Percentiles rank a stretch among this genome's conserved stretches.
phyloP scores from a whole-genome alignment of 2,797 vertebrate genomes.

The Scolopax rusticola region DNA sequence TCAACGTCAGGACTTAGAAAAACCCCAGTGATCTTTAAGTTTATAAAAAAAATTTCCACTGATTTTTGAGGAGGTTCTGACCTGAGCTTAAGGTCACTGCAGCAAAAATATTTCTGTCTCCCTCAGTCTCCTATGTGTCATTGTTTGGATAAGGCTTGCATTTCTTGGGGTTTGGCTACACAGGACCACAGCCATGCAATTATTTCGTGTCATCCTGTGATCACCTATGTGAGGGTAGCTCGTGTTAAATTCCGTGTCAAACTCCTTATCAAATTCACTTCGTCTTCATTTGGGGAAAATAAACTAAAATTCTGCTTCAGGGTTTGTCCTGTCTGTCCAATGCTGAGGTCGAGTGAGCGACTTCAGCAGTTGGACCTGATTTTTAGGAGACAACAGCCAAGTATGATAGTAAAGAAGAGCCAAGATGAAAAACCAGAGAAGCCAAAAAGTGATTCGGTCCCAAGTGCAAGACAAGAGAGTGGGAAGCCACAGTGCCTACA shows the following conservation, averaged over 20 bases:
- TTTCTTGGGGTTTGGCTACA: not conserved
- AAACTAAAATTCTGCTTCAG: not conserved
- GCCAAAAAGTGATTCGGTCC: slow-evolving; percentile 29
- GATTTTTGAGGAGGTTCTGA: not conserved
- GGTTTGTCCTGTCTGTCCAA: not conserved
- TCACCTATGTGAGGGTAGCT: not conserved
- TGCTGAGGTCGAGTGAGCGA: not conserved
- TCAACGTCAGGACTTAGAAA: not conserved
- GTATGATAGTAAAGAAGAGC: not conserved
- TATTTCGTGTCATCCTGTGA: fast-evolving
- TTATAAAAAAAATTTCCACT: not conserved
- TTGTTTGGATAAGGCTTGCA: not conserved
- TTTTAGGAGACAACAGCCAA: not conserved
- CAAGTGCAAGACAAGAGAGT: not conserved
- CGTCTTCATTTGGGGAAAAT: not conserved
- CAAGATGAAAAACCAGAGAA: not conserved
- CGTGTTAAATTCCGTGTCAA: not conserved
- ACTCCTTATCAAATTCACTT: not conserved
- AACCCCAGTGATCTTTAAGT: not conserved
- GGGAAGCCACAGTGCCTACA: slow-evolving; percentile 17
- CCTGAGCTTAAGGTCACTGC: not conserved
- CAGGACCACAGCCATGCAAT: not conserved
- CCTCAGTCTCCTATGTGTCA: not conserved
- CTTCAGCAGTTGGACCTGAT: not conserved
- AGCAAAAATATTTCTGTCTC: not conserved